These are phyloP conservation scores for Phasianus colchicus DNA, from an alignment of 2,113 vertebrate genomes.

Conservation along the genomic window DNA sequence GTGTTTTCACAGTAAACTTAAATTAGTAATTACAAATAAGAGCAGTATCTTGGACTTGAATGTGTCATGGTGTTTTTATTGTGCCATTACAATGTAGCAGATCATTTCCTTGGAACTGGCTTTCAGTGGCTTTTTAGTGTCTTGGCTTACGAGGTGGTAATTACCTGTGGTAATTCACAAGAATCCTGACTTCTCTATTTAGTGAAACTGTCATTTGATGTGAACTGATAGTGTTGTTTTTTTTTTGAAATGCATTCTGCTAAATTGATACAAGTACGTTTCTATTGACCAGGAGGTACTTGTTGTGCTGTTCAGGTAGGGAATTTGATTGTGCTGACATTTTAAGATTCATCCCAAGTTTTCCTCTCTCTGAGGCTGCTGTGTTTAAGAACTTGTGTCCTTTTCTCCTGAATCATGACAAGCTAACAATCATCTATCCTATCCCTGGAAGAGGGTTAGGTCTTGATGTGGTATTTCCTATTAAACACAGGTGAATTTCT, in stretches of 20 bases:
- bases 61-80: not conserved
- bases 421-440: not conserved
- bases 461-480: not conserved
- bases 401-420: not conserved
- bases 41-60: not conserved
- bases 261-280: not conserved
- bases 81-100: not conserved
- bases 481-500: not conserved
- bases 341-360: not conserved
- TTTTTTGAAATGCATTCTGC: not conserved
- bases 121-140: not conserved
- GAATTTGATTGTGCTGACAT: not conserved
- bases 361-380: not conserved
- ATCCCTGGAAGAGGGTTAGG: not conserved
- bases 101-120: not conserved
- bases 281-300: not conserved
- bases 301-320: not conserved
- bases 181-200: not conserved
- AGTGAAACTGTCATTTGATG: not conserved
- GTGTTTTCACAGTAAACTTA: not conserved
- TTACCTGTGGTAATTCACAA: not conserved
- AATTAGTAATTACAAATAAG: not conserved
- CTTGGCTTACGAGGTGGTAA: not conserved
- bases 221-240: not conserved
- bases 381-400: not conserved